These are phyloP conservation scores for Brachirus orientalis DNA, from an alignment of 2,113 vertebrate genomes.

Conservation along the genomic window DNA sequence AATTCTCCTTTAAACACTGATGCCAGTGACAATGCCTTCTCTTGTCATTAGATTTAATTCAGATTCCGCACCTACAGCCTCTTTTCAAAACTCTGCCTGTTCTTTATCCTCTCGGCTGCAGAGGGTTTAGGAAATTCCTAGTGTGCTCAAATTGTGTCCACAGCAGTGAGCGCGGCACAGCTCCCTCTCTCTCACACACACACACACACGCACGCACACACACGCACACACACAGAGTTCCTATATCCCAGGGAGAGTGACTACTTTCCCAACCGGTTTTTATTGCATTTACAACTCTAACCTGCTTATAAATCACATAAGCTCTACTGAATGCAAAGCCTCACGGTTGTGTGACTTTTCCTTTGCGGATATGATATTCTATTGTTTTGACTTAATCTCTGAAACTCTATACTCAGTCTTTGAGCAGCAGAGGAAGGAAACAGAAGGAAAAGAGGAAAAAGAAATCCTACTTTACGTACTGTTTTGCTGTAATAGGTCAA, in stretches of 20 bases:
- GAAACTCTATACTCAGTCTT: slow-evolving; percentile 38
- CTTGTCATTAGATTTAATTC: slow-evolving; percentile 28
- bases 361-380: slow-evolving; percentile 39
- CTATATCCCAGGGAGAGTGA: slow-evolving; percentile 18
- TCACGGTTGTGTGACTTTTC: slow-evolving; percentile 44
- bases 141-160: slow-evolving; percentile 41
- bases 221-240: slow-evolving; percentile 25
- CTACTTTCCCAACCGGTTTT: slow-evolving; percentile 39
- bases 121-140: slow-evolving; percentile 32
- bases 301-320: slow-evolving; percentile 55
- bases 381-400: slow-evolving; percentile 64
- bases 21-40: not conserved
- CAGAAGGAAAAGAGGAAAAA: not conserved
- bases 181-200: not conserved
- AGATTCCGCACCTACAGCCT: slow-evolving; percentile 16
- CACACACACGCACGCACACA: slow-evolving; percentile 4
- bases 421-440: slow-evolving; percentile 19
- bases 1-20: slow-evolving; percentile 34
- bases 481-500: slow-evolving; percentile 32
- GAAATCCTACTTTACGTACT: slow-evolving; percentile 30
- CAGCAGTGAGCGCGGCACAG: slow-evolving; percentile 22
- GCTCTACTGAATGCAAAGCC: slow-evolving; percentile 36
- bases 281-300: slow-evolving; percentile 40
- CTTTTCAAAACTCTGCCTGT: not conserved
- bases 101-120: slow-evolving; percentile 20